Percentiles rank a stretch among this genome's conserved stretches.
Conservation (phyloP, 2,888 invertebrate species). For the Lasioglossum vierecki region DNA sequence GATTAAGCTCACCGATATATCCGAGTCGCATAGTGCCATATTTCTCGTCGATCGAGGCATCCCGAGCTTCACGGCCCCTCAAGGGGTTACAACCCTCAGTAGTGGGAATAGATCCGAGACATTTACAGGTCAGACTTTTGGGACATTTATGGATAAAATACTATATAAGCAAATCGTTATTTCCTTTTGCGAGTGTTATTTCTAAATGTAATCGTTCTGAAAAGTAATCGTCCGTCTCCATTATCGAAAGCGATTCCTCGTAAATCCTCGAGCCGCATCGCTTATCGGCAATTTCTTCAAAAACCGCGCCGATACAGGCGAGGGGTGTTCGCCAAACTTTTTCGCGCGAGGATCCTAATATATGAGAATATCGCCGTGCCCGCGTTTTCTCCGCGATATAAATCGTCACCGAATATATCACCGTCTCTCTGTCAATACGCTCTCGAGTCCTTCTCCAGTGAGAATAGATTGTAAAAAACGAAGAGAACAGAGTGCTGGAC, state of each 20-base stretch:
- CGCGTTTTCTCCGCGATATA: slow-evolving; percentile 50
- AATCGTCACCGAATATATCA: slow-evolving; percentile 55
- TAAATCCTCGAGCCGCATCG: not conserved
- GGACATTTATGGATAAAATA: too few species aligned
- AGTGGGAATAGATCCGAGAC: too few species aligned
- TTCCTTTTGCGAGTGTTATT: too few species aligned
- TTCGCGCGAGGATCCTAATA: slow-evolving; percentile 19
- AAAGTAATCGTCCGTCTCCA: not conserved
- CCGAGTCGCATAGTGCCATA: too few species aligned
- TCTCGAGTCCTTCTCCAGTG: slow-evolving; percentile 26
- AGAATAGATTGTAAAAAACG: slow-evolving; percentile 32
- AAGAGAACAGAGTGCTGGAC: slow-evolving; percentile 32
- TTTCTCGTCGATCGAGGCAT: too few species aligned
- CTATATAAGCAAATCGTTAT: too few species aligned
- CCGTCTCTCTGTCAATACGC: slow-evolving; percentile 42
- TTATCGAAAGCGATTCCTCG: not conserved
- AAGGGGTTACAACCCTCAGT: too few species aligned
- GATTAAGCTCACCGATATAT: too few species aligned
- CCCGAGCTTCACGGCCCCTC: too few species aligned
- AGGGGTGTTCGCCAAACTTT: not conserved
- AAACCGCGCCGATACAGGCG: not conserved
- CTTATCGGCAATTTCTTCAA: not conserved
- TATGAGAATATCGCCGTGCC: slow-evolving; percentile 36
- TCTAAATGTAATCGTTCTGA: too few species aligned
- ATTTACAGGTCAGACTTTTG: too few species aligned